Base-by-base conservation (phyloP, 2,113 vertebrate species). In the Stigmatopora argus region DNA sequence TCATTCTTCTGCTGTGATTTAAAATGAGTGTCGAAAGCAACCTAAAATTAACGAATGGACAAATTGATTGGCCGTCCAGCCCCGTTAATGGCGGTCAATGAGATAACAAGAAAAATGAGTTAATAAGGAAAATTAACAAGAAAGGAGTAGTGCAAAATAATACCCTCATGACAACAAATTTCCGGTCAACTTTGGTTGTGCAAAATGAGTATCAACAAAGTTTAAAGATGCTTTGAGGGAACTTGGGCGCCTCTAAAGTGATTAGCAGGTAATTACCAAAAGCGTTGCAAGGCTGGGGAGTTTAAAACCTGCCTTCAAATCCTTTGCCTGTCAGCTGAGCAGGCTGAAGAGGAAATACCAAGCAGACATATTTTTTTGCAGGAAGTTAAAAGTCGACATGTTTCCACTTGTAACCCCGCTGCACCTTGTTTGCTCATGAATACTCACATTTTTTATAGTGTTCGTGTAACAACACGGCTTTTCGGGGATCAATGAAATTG, bases 211-310 rank as follows among this genome's bases (percentile, higher is more conserved):
- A 51, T 8, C n/a, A 5, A 19, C 48, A 8, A 51, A n/a, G 18
- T 51, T 23, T 15, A 56, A 56, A 56, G 18, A 23, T 17, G 23
- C 13, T 56, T 15, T 67, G 31, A 53, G 53, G 26, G 66, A 71
- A 52, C 41, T 66, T 23, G 59, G 61, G 14, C 62, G 13, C 21
- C 63, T 66, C 41, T 23, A 17, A 35, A 18, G 55, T 67, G 78
- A 80, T 86, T 83, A 78, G 0, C 2, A 19, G 57, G 12, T 85
- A 74, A 83, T 81, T 74, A 19, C 57, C 48, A 48, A 23, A 48
- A 34, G 59, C 48, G 57, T 64, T 66, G 74, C 69, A 69, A 41
- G 38, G 70, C 14, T 21, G 31, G 47, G n/a, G 72, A 59, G 70
- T 23, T 60, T 79, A 62, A 77, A 58, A 7, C 55, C 48, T 8